Conservation (phyloP, 2,797 vertebrate genomes). For the Amblyraja radiata region DNA sequence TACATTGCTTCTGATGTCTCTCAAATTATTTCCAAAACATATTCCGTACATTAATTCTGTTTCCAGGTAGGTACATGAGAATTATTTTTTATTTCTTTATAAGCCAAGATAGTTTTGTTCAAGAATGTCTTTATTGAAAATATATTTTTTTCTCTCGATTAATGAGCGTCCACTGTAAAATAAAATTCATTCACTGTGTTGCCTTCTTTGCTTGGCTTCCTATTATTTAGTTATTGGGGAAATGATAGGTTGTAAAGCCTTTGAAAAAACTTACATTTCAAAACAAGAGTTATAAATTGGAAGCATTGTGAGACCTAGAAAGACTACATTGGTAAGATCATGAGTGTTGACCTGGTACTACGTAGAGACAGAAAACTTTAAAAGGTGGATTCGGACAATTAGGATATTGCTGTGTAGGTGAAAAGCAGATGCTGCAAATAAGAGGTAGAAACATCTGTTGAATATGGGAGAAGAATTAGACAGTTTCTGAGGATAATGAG, state of each 20-base stretch:
- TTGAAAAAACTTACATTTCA: not conserved
- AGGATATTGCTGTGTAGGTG: not conserved
- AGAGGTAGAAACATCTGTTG: too few species aligned
- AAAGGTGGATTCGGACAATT: too few species aligned
- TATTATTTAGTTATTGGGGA: not conserved
- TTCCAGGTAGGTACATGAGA: too few species aligned
- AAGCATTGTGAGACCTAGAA: not conserved
- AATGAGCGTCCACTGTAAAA: too few species aligned
- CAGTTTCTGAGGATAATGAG: not conserved
- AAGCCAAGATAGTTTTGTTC: not conserved
- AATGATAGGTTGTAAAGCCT: not conserved
- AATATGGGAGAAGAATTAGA: not conserved
- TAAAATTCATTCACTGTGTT: not conserved
- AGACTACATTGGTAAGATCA: not conserved
- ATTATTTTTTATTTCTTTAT: not conserved
- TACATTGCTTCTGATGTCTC: not conserved
- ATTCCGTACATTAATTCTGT: too few species aligned
- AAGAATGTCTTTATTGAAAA: not conserved
- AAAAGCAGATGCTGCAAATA: not conserved
- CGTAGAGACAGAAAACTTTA: not conserved
- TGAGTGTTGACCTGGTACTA: not conserved
- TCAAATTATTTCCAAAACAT: not conserved
- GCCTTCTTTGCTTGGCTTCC: not conserved
- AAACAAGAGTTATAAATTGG: not conserved
- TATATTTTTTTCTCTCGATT: too few species aligned